Base-by-base conservation (phyloP, 2,888 invertebrate species). In the Pterobdella sp. region DNA sequence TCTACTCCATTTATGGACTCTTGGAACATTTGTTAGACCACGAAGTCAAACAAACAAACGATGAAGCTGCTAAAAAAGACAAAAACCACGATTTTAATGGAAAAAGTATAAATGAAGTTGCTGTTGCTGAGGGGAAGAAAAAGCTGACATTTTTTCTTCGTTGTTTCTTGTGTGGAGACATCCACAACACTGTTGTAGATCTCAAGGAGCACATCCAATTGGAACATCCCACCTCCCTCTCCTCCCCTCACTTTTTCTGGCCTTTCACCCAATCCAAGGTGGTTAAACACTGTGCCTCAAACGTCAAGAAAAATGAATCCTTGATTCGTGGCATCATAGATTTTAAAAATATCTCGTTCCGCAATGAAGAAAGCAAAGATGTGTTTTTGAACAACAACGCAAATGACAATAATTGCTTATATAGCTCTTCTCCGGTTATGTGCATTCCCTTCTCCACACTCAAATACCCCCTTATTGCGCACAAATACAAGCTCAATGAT, bases 1-100 rank as follows among this genome's bases (percentile, higher is more conserved):
- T 75, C 49, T 70, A 65, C 60, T 72, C 67, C 26, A 3, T 68
- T 4, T 72, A 75, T 37, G 74, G 74, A 29, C 37, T 75, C 10
- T 37, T 64, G 7, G 66, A 67, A 10, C 75, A 75, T 34, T 56
- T 71, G 26, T 29, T n/a, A 29, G 64, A 36, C 37, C 56, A 56
- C 63, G 71, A 75, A 22, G 42, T 42, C 10, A 42, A 42, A 42
- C 10, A 18, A 18, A 14, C 10, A 14, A 42, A 42, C 18, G 42
- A 14, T 18, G 42, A 7, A 42, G 18, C 42, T 42, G 7, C 18
- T 18, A 42, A 14, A 7, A 42, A 42, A 42, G 10, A 14, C 42
- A 42, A 42, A 7, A 42, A 42, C 42, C 7, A 42, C 42, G 42
- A 14, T 42, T 7, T 14, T 42, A 42, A 42, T 18, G 42, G 7